Conservation (phyloP, 2,888 invertebrate genomes). For the Lepeophtheirus nordmannii region DNA sequence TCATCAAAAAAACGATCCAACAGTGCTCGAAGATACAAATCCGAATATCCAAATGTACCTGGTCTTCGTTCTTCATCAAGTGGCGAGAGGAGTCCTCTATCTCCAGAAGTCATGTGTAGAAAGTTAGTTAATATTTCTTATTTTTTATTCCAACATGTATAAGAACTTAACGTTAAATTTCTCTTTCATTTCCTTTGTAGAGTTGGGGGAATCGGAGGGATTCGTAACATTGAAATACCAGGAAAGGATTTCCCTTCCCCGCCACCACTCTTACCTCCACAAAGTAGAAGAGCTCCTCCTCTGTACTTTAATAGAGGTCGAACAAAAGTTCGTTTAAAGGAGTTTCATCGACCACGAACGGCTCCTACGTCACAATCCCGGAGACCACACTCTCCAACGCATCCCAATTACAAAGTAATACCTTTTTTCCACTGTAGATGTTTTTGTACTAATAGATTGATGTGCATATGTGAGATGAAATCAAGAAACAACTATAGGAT, state of each 20-base stretch:
- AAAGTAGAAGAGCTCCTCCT: not conserved
- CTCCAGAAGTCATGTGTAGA: not conserved
- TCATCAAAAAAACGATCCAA: not conserved
- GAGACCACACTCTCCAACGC: constrained; percentile 2
- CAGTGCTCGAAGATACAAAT: not conserved
- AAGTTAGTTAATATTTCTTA: not conserved
- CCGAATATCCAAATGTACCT: constrained; percentile 5
- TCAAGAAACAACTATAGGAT: no score
- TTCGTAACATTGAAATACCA: constrained; percentile 20
- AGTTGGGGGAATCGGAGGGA: not conserved
- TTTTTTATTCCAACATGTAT: not conserved
- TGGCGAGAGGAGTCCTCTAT: not conserved
- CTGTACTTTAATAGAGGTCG: not conserved
- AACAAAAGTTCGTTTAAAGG: not conserved
- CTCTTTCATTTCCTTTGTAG: not conserved
- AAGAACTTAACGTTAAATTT: not conserved
- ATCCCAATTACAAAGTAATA: constrained; percentile 18
- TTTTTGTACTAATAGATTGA: no score
- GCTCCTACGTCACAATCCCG: not conserved
- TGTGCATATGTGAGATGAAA: no score
- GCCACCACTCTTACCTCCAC: not conserved
- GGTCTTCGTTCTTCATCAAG: not conserved
- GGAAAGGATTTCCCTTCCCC: not conserved
- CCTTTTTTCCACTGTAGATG: no score
- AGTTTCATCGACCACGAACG: not conserved